phyloP scores from a whole-genome alignment of 2,113 vertebrate genomes.

The Anhinga rufa region DNA sequence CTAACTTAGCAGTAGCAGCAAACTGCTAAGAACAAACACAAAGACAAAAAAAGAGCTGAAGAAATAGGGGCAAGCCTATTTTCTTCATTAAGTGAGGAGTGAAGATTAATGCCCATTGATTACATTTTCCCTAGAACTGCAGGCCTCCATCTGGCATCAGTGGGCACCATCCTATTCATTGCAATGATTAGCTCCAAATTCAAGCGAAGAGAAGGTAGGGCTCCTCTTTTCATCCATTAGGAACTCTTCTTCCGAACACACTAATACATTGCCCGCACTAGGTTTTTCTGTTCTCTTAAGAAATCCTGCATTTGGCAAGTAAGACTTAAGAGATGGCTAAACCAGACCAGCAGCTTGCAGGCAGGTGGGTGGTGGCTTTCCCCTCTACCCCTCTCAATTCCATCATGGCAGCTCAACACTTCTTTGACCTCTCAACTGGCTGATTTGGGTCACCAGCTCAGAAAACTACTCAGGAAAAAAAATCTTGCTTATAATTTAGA shows the following conservation, averaged over 20 bases:
- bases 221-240: neutral
- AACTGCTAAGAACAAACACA: neutral
- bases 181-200: neutral
- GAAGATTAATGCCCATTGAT: neutral
- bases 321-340: neutral
- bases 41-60: neutral
- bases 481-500: neutral
- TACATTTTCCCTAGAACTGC: neutral
- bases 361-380: neutral
- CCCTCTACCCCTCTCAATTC: neutral
- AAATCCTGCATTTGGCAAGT: neutral
- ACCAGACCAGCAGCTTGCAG: neutral
- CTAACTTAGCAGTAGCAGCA: neutral
- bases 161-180: neutral
- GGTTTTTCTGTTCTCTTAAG: neutral
- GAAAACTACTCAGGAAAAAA: neutral
- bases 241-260: neutral
- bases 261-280: accelerated
- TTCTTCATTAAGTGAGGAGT: neutral
- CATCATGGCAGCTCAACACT: neutral
- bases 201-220: neutral
- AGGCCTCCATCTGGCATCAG: neutral
- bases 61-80: accelerated
- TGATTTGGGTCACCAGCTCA: neutral
- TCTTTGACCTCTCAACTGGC: neutral